A percentile compares a stretch with the other conserved stretches of the same genome.
phyloP scores from a whole-genome alignment of 1,140 invertebrate species.

The Musca vetustissima region DNA sequence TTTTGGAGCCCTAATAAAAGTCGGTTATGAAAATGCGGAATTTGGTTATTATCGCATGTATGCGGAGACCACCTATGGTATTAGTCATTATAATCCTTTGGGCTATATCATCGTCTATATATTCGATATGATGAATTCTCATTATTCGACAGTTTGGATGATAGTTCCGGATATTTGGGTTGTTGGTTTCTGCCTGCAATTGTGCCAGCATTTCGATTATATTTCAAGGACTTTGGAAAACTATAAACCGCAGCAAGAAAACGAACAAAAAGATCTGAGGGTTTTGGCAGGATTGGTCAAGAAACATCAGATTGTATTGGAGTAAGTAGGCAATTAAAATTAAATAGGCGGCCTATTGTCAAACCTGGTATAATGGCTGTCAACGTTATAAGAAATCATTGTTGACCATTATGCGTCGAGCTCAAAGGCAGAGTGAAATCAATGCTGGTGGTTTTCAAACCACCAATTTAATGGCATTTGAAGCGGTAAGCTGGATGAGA shows the following conservation, averaged over 20 bases:
- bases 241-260: not conserved
- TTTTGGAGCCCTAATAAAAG: no score
- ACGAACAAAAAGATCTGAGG: not conserved
- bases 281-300: not conserved
- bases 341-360: not conserved
- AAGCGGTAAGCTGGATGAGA: not conserved
- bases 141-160: no score
- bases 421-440: not conserved
- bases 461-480: not conserved
- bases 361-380: not conserved
- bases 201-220: not conserved
- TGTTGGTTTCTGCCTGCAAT: not conserved
- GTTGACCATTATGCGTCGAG: not conserved
- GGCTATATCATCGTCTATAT: no score
- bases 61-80: no score
- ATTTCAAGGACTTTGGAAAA: not conserved
- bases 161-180: no score
- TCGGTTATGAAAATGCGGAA: no score
- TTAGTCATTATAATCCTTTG: no score
- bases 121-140: no score
- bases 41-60: no score
- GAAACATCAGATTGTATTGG: not conserved
- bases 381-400: not conserved
- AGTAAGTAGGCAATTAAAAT: not conserved
- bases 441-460: conserved; percentile 1